These are phyloP conservation scores for Anniella stebbinsi DNA, from an alignment of 2,797 vertebrate genomes.

Conservation along the genomic window DNA sequence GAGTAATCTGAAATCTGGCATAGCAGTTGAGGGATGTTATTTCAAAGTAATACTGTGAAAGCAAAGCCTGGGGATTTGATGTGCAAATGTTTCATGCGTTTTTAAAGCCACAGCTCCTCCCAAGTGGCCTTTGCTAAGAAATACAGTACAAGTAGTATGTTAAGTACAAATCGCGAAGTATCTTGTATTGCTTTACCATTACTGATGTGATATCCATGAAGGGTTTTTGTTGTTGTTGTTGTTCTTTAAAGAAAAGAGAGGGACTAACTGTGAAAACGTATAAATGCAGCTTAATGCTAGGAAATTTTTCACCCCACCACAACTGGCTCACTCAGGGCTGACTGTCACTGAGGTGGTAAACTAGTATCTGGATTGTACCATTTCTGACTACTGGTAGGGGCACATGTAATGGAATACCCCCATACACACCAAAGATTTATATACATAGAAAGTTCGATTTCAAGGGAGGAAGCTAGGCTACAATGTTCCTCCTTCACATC, in stretches of 20 bases:
- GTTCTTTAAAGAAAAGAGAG: background rate
- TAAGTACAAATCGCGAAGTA: conserved; percentile 16
- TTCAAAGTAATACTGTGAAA: conserved; percentile 18
- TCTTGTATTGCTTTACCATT: background rate
- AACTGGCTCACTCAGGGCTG: background rate
- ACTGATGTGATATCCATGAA: background rate
- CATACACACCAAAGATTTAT: background rate
- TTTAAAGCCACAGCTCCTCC: conserved; percentile 21
- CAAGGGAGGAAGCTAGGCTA: no score
- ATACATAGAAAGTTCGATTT: background rate
- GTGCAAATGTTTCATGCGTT: conserved; percentile 11
- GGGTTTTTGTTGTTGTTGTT: no score
- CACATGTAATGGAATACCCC: background rate
- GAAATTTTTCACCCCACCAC: background rate
- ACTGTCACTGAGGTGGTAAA: background rate
- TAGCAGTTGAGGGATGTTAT: conserved; percentile 20
- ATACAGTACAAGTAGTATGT: background rate
- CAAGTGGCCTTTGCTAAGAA: conserved; percentile 25
- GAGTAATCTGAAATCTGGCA: conserved; percentile 1
- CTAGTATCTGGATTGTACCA: background rate
- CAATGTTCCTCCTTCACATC: background rate
- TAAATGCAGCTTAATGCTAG: background rate
- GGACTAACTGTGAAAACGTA: background rate
- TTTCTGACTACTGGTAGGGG: background rate
- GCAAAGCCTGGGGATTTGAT: conserved; percentile 31